Percentiles rank a stretch among this genome's conserved stretches.
These are phyloP conservation scores for Plemyria rubiginata DNA, from an alignment of 2,888 invertebrate species.

Conservation along the genomic window DNA sequence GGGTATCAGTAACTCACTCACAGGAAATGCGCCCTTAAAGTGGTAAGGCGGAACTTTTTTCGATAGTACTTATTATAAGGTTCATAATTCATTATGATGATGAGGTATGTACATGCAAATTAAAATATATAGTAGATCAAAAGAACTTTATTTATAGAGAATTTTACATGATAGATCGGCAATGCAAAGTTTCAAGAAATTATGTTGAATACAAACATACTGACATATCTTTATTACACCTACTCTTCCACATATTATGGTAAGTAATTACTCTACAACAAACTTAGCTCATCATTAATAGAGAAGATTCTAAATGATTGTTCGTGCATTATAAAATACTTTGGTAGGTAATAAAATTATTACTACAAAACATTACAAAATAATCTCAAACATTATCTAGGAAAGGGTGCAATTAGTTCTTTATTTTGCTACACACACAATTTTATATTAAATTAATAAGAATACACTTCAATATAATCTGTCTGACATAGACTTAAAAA, in stretches of 20 bases:
- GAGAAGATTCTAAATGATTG: slow-evolving; percentile 67
- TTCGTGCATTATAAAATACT: slow-evolving; percentile 69
- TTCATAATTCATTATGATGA: neutral
- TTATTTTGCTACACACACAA: slow-evolving; percentile 61
- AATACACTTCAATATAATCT: slow-evolving; percentile 55
- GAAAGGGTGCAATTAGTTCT: slow-evolving; percentile 66
- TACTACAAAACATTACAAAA: slow-evolving; percentile 63
- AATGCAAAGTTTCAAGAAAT: slow-evolving; percentile 83
- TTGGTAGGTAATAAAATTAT: slow-evolving; percentile 52
- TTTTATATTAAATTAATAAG: slow-evolving; percentile 57
- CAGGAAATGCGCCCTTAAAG: too few species aligned
- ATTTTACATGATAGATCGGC: slow-evolving; percentile 84
- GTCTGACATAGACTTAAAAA: slow-evolving; percentile 43
- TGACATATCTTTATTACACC: slow-evolving; percentile 78
- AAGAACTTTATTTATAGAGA: slow-evolving; percentile 85
- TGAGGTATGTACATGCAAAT: slow-evolving; percentile 21
- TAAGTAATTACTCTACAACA: slow-evolving; percentile 77
- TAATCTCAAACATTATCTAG: slow-evolving; percentile 64
- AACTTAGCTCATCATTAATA: slow-evolving; percentile 71
- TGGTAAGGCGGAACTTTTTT: too few species aligned
- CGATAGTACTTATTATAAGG: neutral
- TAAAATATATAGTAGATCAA: slow-evolving; percentile 71
- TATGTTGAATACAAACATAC: slow-evolving; percentile 74
- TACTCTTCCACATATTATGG: slow-evolving; percentile 73
- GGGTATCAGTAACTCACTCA: too few species aligned